Evolutionary conservation across 2,797 vertebrate species (phyloP).

Genomic region (Acestrorhynchus altus): DNA sequence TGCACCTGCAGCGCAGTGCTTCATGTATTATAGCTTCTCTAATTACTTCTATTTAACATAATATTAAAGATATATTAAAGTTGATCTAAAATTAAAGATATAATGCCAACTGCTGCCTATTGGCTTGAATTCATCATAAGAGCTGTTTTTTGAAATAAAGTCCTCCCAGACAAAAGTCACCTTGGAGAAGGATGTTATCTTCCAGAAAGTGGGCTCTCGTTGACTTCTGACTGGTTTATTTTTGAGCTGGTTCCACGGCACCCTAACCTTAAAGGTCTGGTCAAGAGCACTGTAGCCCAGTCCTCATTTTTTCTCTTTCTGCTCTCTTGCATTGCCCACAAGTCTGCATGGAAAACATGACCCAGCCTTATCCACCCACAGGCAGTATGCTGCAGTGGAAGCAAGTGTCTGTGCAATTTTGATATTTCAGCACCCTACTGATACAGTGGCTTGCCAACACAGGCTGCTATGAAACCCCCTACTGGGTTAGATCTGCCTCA

Average conservation of each 20-base stretch:
- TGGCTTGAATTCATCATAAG: too few species aligned
- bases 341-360: conserved; percentile 16
- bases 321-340: conserved; percentile 5
- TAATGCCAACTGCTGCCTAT: neutral
- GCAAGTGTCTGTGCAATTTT: conserved; percentile 25
- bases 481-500: conserved; percentile 33
- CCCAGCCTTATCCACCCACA: conserved; percentile 7
- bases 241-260: neutral
- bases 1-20: too few species aligned
- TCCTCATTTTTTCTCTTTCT: conserved; percentile 9
- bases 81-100: too few species aligned
- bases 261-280: neutral
- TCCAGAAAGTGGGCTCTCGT: neutral
- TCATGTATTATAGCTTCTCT: too few species aligned
- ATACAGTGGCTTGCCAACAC: conserved; percentile 56
- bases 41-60: too few species aligned
- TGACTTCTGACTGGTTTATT: neutral
- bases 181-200: neutral
- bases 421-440: conserved; percentile 50
- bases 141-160: neutral
- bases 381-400: conserved; percentile 23
- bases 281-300: neutral
- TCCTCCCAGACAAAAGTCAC: neutral
- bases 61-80: too few species aligned
- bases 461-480: conserved; percentile 45